Evolutionary conservation across 1,140 invertebrate species (phyloP).

Genomic region (Ditylenchus dipsaci): DNA sequence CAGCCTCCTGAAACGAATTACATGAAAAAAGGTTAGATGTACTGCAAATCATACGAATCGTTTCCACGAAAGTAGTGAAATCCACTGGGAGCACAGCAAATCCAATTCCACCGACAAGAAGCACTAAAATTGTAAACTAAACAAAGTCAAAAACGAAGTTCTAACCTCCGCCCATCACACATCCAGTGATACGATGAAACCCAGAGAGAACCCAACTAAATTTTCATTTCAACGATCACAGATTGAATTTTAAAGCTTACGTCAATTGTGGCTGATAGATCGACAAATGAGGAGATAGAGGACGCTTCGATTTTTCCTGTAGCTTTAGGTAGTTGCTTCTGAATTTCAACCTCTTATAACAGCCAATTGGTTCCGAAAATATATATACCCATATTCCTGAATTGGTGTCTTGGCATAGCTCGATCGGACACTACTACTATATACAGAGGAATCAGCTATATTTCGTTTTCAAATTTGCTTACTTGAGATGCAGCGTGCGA

Average conservation of each 20-base stretch:
- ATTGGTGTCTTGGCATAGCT: background rate
- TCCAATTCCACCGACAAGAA: conserved; percentile 43
- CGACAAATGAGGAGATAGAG: background rate
- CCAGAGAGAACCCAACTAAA: conserved; percentile 45
- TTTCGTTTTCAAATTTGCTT: background rate
- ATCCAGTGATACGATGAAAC: conserved; percentile 42
- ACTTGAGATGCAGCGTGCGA: background rate
- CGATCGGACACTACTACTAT: background rate
- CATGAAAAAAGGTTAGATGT: too few species aligned
- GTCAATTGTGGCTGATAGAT: background rate
- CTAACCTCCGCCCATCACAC: conserved; percentile 42
- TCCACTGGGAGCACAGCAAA: conserved; percentile 44
- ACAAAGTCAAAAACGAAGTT: background rate
- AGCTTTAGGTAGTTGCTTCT: background rate
- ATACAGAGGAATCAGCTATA: background rate
- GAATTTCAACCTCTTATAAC: too few species aligned
- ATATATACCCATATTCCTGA: background rate
- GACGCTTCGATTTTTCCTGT: conserved; percentile 1
- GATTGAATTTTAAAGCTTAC: too few species aligned
- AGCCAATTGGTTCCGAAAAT: too few species aligned
- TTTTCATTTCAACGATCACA: background rate
- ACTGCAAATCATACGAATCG: conserved; percentile 27
- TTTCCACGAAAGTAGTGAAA: conserved; percentile 48
- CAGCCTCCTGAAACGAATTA: too few species aligned
- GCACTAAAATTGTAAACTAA: conserved; percentile 14